phyloP scores from a whole-genome alignment of 1,140 invertebrate genomes.

The Caenorhabditis brenneri region DNA sequence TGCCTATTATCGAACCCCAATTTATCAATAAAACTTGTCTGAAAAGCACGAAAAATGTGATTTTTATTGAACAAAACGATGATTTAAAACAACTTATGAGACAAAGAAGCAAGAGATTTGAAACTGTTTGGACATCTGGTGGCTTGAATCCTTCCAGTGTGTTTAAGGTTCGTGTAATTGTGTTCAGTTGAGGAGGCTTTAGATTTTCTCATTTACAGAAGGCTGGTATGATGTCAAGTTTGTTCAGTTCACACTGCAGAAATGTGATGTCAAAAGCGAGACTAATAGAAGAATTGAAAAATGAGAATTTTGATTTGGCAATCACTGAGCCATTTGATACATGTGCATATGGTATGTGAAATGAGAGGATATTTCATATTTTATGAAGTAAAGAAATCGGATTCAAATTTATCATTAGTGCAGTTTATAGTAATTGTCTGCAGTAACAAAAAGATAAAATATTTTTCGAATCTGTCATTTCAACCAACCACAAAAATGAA shows the following conservation, averaged over 20 bases:
- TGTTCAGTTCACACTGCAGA: neutral
- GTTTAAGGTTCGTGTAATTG: neutral
- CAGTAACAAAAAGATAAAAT: too few relatives aligned
- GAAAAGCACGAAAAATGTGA: neutral
- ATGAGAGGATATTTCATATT: too few relatives aligned
- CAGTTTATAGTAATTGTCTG: too few relatives aligned
- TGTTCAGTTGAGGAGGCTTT: neutral
- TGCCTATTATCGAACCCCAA: neutral
- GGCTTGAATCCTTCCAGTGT: neutral
- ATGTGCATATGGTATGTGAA: conserved; percentile 1
- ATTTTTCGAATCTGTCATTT: too few relatives aligned
- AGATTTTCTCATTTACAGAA: too few relatives aligned
- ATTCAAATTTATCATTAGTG: too few relatives aligned
- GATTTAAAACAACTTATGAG: neutral
- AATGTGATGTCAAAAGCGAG: neutral
- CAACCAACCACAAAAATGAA: too few relatives aligned
- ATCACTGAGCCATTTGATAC: conserved; percentile 6
- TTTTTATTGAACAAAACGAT: neutral
- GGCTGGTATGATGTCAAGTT: neutral
- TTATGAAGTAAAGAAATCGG: too few relatives aligned
- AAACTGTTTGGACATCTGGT: neutral
- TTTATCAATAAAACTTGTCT: neutral
- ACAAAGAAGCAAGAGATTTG: neutral
- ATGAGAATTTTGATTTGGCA: conserved; percentile 21
- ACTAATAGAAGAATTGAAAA: neutral